Conservation (phyloP, 2,113 vertebrate species). For the Charina bottae region DNA sequence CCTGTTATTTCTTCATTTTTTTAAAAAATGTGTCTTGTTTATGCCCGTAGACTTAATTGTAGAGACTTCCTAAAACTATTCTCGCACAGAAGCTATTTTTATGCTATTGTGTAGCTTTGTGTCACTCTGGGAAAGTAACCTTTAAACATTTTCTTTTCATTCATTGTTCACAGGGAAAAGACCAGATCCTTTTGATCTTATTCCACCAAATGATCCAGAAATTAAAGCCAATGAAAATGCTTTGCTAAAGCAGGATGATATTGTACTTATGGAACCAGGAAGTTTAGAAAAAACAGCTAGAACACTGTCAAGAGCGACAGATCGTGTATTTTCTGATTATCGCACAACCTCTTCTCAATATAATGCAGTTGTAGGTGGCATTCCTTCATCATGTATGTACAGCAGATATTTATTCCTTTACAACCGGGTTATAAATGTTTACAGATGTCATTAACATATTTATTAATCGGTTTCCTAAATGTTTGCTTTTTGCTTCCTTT, state of each 20-base stretch:
- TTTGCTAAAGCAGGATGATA: constrained; percentile 72
- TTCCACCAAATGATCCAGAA: constrained; percentile 33
- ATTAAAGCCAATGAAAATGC: constrained; percentile 22
- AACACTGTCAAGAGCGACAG: constrained; percentile 62
- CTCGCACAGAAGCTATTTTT: background rate
- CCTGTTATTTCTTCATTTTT: background rate
- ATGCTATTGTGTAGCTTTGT: background rate
- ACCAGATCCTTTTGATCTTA: constrained; percentile 19
- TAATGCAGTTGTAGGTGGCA: constrained; percentile 63
- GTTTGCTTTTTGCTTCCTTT: background rate
- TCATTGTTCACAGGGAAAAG: constrained; percentile 55
- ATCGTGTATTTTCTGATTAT: constrained; percentile 66
- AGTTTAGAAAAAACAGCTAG: constrained; percentile 70
- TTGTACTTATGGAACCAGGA: constrained; percentile 69
- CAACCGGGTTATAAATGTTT: constrained; percentile 17
- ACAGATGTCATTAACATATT: background rate
- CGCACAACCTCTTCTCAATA: constrained; percentile 80
- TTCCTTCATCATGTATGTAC: constrained; percentile 71
- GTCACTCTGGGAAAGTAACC: background rate
- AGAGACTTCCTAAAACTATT: background rate
- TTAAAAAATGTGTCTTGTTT: background rate
- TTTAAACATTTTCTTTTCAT: constrained; percentile 12
- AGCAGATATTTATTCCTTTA: background rate
- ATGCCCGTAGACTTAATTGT: background rate
- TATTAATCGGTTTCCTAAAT: background rate